These are phyloP conservation scores for Melanotaenia boesemani DNA, from an alignment of 2,797 vertebrate genomes.

Conservation along the genomic window DNA sequence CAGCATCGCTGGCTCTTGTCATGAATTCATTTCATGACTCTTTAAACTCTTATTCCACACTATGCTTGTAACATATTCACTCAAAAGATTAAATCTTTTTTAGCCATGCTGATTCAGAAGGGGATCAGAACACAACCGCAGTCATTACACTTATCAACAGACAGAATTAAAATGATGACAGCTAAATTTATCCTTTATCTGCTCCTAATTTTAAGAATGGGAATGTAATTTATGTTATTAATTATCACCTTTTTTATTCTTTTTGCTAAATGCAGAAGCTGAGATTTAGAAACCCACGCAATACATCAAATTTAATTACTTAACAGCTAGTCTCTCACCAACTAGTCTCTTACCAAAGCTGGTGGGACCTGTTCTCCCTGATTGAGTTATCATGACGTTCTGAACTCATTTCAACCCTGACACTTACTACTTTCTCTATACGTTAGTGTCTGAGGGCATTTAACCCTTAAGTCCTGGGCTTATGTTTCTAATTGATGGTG, in stretches of 20 bases:
- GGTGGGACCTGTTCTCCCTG: slow-evolving; percentile 70
- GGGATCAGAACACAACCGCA: neutral
- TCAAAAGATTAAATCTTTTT: neutral
- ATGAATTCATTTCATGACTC: slow-evolving; percentile 32
- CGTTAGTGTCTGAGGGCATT: slow-evolving; percentile 66
- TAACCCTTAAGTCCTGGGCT: slow-evolving; percentile 57
- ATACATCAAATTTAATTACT: slow-evolving; percentile 47
- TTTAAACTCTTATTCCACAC: slow-evolving; percentile 26
- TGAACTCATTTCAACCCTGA: slow-evolving; percentile 57
- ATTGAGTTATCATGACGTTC: slow-evolving; percentile 66
- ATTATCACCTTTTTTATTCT: neutral
- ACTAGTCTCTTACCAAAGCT: slow-evolving; percentile 42
- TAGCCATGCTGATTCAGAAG: neutral
- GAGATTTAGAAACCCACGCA: slow-evolving; percentile 2
- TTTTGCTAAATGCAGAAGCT: neutral
- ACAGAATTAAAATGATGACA: neutral
- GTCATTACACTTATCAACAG: neutral
- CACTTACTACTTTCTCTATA: slow-evolving; percentile 54
- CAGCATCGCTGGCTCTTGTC: slow-evolving; percentile 44
- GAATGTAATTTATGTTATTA: neutral
- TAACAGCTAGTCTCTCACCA: slow-evolving; percentile 36
- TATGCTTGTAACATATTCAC: neutral
- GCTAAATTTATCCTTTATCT: neutral
- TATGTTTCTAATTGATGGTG: slow-evolving; percentile 64
- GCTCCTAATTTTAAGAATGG: neutral